A percentile compares a stretch with the other conserved stretches of the same genome.
phyloP scores from a whole-genome alignment of 2,113 vertebrate genomes.

The Thermophis baileyi region DNA sequence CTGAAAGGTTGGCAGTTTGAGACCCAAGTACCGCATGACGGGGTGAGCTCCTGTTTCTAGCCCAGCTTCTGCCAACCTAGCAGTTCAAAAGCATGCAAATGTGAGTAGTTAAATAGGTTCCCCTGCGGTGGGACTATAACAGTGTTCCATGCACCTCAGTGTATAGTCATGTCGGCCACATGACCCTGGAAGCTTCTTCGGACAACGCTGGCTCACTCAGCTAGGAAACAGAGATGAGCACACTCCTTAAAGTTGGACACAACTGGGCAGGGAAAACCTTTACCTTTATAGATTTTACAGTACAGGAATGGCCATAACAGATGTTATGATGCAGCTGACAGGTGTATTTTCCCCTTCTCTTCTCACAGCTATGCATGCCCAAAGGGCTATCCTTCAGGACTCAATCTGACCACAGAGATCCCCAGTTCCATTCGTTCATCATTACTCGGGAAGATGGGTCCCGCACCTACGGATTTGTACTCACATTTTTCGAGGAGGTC shows the following conservation, averaged over 20 bases:
- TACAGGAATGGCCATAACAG: background rate
- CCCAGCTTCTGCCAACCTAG: background rate
- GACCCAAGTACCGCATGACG: background rate
- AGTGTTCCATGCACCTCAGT: background rate
- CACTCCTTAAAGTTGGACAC: background rate
- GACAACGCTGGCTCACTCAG: background rate
- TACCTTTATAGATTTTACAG: background rate
- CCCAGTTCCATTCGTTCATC: constrained; percentile 91
- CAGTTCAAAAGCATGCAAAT: background rate
- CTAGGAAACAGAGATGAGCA: background rate
- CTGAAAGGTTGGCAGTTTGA: background rate
- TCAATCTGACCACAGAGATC: constrained; percentile 78
- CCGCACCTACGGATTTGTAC: constrained; percentile 91
- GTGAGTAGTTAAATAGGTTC: background rate
- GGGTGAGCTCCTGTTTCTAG: background rate
- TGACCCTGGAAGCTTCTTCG: background rate
- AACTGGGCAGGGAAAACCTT: background rate
- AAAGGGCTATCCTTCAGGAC: constrained; percentile 94
- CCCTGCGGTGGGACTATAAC: background rate
- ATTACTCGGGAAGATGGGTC: constrained; percentile 88
- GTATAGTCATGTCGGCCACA: background rate
- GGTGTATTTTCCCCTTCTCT: background rate
- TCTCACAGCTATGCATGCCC: constrained; percentile 90
- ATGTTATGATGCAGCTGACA: background rate
- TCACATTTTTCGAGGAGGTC: constrained; percentile 95